Base-by-base conservation (phyloP, 1,140 invertebrate genomes). In the Aethina tumida region DNA sequence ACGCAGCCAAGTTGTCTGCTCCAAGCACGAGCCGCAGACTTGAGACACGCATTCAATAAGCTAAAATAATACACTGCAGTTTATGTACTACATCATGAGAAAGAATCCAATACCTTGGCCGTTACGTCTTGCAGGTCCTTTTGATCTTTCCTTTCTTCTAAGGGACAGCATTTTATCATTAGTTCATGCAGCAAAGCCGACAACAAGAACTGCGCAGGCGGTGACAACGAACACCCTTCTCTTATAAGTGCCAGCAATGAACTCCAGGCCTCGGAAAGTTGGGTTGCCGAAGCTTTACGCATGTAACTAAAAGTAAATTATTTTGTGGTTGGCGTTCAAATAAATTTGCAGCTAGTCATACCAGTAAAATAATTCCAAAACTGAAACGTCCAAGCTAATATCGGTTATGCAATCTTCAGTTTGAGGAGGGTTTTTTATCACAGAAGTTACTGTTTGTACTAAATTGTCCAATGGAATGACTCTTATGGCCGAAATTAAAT, bases 1-100 rank as follows among this genome's bases (percentile, higher is more conserved):
- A 48, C 89, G 68, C 19, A 95, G 56, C 90, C 90, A 95, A 1
- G 88, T 92, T 1, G 89, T 91, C 56, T 91, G 85, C 57, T 92
- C 88, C 33, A 95, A 65, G 53, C 86, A 86, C 6, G 87, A 84
- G 16, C 86, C 88, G 14, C 87, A 89, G 37, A 94, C 84, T 62
- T 77, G 75, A n/a, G 81, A 82, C 30, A 86, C 77, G 1, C 81
- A 80, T 59, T 94, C 90, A 12, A 92, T 74, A 27, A 93, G 59
- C 60, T 85, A 45, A 29, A 66, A 58, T 30, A 45, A 49, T 24
- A 38, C 41, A 41, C 27, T 13, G 7, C 7, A 7, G 25, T 12
- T 24, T 24, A 8, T 15, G 13, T 35, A 30, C 16, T 6, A 18
- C 5, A 27, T 39, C 9, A 31, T 14, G 9, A 4, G 13, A 14